Conservation (phyloP, 2,113 vertebrate genomes). For the Coracopsis vasa region DNA sequence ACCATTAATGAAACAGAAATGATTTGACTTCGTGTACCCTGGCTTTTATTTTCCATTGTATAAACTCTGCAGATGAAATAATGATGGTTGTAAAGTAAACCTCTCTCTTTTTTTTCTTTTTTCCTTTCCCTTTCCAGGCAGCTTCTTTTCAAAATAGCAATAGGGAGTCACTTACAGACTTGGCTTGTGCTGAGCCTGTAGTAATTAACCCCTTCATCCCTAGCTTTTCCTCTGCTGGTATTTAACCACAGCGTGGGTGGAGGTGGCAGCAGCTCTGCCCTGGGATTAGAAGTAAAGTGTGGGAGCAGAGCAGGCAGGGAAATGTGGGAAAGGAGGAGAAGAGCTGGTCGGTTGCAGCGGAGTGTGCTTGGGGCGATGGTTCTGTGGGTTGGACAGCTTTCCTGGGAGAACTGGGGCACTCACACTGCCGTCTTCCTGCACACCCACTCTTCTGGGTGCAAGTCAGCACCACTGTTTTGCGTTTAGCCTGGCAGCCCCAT, state of each 20-base stretch:
- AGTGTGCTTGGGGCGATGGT: not conserved
- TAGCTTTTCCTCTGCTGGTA: not conserved
- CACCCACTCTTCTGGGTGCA: fast-evolving
- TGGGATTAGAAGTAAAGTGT: not conserved
- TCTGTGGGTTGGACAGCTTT: not conserved
- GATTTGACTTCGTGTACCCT: not conserved
- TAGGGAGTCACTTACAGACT: conserved; percentile 60
- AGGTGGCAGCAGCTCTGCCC: not conserved
- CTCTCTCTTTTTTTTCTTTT: not conserved
- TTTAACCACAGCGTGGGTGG: not conserved
- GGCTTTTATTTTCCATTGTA: conserved; percentile 62
- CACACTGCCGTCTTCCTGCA: not conserved
- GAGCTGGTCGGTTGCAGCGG: not conserved
- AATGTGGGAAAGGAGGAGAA: not conserved
- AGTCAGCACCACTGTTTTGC: fast-evolving
- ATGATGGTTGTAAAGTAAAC: conserved; percentile 53
- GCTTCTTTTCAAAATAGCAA: conserved; percentile 50
- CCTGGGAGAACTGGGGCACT: not conserved
- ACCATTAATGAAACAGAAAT: conserved; percentile 59
- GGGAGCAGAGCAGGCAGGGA: not conserved
- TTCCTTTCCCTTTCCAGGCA: conserved; percentile 36
- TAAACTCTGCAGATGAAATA: conserved; percentile 54
- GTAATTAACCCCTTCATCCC: conserved; percentile 48
- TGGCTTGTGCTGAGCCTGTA: conserved; percentile 19
- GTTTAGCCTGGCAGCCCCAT: not conserved